Base-by-base conservation (phyloP, 1,140 invertebrate genomes). In the Drosophila fuyamai region DNA sequence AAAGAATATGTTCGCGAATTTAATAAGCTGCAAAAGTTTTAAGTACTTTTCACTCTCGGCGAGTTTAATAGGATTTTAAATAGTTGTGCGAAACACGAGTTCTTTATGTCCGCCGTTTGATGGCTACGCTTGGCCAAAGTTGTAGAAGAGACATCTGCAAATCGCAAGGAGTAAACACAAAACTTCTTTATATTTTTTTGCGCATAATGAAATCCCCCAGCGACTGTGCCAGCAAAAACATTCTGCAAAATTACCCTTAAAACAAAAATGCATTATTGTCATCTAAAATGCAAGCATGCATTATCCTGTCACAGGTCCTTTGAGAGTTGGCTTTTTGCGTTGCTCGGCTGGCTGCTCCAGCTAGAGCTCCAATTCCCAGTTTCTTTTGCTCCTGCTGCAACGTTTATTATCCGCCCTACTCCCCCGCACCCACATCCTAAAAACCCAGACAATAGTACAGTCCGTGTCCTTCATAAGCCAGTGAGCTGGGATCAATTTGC, bases 271-370 rank as follows among this genome's bases (percentile, higher is more conserved):
- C 85, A 88, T 91, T 91, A 88, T 92, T 89, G 83, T 92, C 83
- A 92, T 92, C 81, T 92, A 84, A 89, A 91, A 92, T 91, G 90
- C 90, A 91, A 81, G 83, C 76, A 89, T 92, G 86, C 90, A 92
- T 91, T 92, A 92, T 88, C 86, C 84, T 92, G 90, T 90, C 90
- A 91, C 83, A 91, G 81, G 79, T 92, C 90, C 90, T 91, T 82
- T 89, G 90, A 82, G 90, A 92, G 61, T 79, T 89, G 62, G 74
- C 79, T 81, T 84, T 84, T 81, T 89, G 66, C 79, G 83, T 73
- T 67, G 51, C 61, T 63, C 60, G 70, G 55, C 54, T 67, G 40
- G 77, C 60, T 65, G 76, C 67, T 58, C 13, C 56, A 9, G 38
- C 40, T 68, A 2, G 50, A 23, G 27, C 43, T 32, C 4, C 6